These are phyloP conservation scores for Halocynthia aurantium DNA, from an alignment of 23 tunicate genomes.

Conservation along the genomic window DNA sequence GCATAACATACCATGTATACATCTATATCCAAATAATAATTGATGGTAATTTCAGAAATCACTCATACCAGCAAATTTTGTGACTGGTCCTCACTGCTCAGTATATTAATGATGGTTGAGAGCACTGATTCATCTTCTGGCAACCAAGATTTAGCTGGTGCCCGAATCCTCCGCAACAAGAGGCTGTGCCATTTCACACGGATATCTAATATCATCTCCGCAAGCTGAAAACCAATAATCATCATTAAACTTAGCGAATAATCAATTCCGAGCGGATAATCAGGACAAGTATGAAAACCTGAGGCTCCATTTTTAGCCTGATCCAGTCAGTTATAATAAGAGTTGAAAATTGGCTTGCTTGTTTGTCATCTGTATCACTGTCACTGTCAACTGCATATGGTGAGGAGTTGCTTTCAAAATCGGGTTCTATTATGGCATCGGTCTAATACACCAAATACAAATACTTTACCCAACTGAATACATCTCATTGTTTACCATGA, in stretches of 20 bases:
- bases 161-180: slow-evolving; percentile 60
- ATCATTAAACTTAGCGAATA: not conserved
- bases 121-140: slow-evolving; percentile 81
- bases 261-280: not conserved
- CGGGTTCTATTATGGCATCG: slow-evolving; percentile 43
- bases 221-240: slow-evolving; percentile 39
- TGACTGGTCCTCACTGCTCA: slow-evolving; percentile 79
- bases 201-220: slow-evolving; percentile 48
- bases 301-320: slow-evolving; percentile 67
- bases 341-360: slow-evolving; percentile 29
- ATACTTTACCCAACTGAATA: not conserved
- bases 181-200: slow-evolving; percentile 90
- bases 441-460: not conserved
- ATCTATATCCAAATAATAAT: not conserved
- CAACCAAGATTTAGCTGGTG: slow-evolving; percentile 78
- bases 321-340: slow-evolving; percentile 70
- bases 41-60: not conserved
- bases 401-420: slow-evolving; percentile 8
- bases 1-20: not conserved
- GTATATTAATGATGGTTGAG: slow-evolving; percentile 69
- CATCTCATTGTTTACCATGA: not conserved
- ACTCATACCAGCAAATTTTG: slow-evolving; percentile 23
- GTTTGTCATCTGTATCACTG: slow-evolving; percentile 52
- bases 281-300: slow-evolving; percentile 22
- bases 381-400: slow-evolving; percentile 60